Conservation (phyloP, 2,888 invertebrate genomes). For the Melanotus villosus region DNA sequence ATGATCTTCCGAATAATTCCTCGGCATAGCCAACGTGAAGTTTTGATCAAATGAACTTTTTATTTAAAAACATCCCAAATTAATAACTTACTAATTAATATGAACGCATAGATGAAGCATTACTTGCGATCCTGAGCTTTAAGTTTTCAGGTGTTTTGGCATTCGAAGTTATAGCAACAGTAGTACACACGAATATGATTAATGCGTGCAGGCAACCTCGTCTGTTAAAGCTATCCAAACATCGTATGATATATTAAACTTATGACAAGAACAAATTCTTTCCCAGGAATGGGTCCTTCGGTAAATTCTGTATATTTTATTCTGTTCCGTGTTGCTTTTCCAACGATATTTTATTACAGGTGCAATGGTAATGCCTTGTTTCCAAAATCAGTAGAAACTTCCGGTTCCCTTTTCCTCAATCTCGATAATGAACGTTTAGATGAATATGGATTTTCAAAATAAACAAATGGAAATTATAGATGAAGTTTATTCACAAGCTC, state of each 20-base stretch:
- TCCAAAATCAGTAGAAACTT: slow-evolving; percentile 5
- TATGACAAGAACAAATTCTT: slow-evolving; percentile 44
- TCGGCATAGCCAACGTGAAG: too few relatives aligned
- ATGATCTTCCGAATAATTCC: too few relatives aligned
- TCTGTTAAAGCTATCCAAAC: slow-evolving; percentile 41
- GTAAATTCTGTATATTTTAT: slow-evolving; percentile 14
- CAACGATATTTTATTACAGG: background rate
- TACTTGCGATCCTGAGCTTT: too few relatives aligned
- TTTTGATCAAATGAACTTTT: too few relatives aligned
- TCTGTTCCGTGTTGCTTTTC: slow-evolving; percentile 3
- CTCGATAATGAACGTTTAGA: too few relatives aligned
- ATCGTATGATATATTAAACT: slow-evolving; percentile 40
- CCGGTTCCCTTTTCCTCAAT: too few relatives aligned
- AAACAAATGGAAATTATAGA: background rate
- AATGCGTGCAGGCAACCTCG: slow-evolving; percentile 34
- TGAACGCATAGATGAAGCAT: too few relatives aligned
- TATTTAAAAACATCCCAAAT: too few relatives aligned
- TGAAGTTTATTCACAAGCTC: background rate
- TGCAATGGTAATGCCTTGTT: background rate
- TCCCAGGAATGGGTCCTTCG: slow-evolving; percentile 26
- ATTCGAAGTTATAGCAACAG: slow-evolving; percentile 1
- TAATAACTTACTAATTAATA: too few relatives aligned
- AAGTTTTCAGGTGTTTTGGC: background rate
- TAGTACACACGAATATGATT: slow-evolving; percentile 34
- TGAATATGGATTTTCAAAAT: too few relatives aligned